Base-by-base conservation (phyloP, 1,140 invertebrate species). In the Mya arenaria region DNA sequence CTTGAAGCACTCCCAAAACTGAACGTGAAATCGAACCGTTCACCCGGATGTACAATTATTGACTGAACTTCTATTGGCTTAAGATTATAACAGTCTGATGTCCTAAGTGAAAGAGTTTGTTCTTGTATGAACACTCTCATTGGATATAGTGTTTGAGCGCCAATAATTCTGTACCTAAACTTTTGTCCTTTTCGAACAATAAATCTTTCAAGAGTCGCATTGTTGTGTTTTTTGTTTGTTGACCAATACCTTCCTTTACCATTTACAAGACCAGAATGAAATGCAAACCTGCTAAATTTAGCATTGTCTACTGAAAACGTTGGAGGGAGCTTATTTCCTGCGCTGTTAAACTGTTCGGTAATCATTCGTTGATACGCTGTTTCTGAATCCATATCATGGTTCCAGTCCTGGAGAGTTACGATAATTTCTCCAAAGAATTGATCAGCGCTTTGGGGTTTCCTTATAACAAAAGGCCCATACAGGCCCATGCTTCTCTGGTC, bases 1-100 rank as follows among this genome's bases (percentile, higher is more conserved):
- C 96, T 96, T 97, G 90, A 97, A 97, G 36, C 2, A 96, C 93
- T 1, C 94, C 90, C 83, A 95, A 94, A 88, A 95, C 94, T 25
- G 25, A 19, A 68, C 6, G 30, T 17, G 15, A 82, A 63, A 66
- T 82, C 79, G 30, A 65, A 82, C 48, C 79, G 63, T 62, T 82
- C 79, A 39, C 79, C 79, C 19, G 79, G 58, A 39, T 82, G 79
- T n/a, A 82, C 44, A 66, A 82, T 36, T 52, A 82, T 52, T 17
- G 79, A 82, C 25, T 82, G 32, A 1, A 73, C 71, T 13, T 39
- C 4, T 4, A 65, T 37, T 0, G 28, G 36, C 5, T 82, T 32
- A 1, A 74, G 6, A 25, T 65, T 39, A 63, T 37, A 74, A 6
- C 4, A 28, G 36, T 82, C 79, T 2, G 69, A 82, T 6, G 39